phyloP scores from a whole-genome alignment of 2,797 vertebrate genomes.

The Craterocephalus amniculus region DNA sequence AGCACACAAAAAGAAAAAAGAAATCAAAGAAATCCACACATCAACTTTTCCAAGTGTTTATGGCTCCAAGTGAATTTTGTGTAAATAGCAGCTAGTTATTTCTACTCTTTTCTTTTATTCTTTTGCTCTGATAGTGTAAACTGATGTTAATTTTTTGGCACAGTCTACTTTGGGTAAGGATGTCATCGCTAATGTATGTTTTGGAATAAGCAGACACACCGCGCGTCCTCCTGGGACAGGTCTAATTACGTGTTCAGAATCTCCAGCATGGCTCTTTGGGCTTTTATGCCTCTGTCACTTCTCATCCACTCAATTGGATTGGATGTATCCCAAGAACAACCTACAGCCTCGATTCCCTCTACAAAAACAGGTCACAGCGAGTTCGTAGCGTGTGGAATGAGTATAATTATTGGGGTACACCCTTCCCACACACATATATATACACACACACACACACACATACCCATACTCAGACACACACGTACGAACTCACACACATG shows the following conservation, averaged over 20 bases:
- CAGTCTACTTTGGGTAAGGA: constrained; percentile 62
- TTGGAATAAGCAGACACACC: constrained; percentile 77
- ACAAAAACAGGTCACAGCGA: constrained; percentile 80
- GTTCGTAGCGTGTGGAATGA: constrained; percentile 78
- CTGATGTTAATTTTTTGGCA: constrained; percentile 53
- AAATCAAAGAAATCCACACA: constrained; percentile 29
- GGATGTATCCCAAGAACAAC: constrained; percentile 83
- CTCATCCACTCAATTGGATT: constrained; percentile 80
- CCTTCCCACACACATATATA: not conserved
- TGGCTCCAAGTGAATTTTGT: constrained; percentile 39
- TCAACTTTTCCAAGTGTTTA: constrained; percentile 37
- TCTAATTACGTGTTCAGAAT: constrained; percentile 84
- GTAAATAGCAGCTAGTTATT: constrained; percentile 60
- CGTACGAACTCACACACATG: not conserved
- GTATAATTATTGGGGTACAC: constrained; percentile 81
- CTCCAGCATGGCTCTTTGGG: constrained; percentile 75
- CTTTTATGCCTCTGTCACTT: constrained; percentile 84
- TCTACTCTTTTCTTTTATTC: constrained; percentile 2
- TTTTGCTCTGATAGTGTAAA: constrained; percentile 35
- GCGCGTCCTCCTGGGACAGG: constrained; percentile 75
- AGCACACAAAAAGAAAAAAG: constrained; percentile 23
- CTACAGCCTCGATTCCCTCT: constrained; percentile 70
- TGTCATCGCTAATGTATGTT: constrained; percentile 77
- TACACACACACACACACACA: not conserved
- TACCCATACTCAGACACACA: not conserved